Base-by-base conservation (phyloP, 1,140 invertebrate species). In the Apis cerana region DNA sequence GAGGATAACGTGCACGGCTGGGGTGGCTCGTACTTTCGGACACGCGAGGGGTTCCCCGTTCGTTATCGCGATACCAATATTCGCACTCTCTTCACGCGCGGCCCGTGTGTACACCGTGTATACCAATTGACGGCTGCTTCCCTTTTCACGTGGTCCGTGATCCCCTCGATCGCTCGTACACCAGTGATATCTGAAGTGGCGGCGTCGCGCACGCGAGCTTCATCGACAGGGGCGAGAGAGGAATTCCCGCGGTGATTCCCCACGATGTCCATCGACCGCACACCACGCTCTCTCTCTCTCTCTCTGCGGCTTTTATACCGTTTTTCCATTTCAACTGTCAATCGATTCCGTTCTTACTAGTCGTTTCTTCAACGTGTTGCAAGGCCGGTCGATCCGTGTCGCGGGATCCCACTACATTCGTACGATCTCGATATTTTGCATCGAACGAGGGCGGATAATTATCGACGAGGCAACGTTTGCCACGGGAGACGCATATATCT, bases 21-120 rank as follows among this genome's bases (percentile, higher is more conserved):
- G 76, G 68, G 54, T 64, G 54, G 33, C 23, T 17, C 64, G 80
- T 67, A 76, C 80, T 82, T 82, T 76, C 64, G 80, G 62, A 82
- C 80, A 82, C 72, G 80, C 80, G 80, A 82, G 72, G 79, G 33
- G 64, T 61, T 68, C 54, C 33, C 58, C 79, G 62, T 56, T 75
- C 64, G 80, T 82, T 82, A 82, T 82, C 80, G 33, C 74, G 80
- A 82, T 82, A 82, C 80, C 64, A 50, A 82, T 82, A 82, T 82
- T 82, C 80, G 74, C 80, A 76, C 80, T 82, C 80, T 82, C 80
- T 81, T 81, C 72, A 81, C 80, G 72, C 72, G 62, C 19, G 21
- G 43, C 62, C 33, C 61, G 75, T 65, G 52, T 59, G n/a, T n/a
- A 50, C 71, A 17, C 43, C 80, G 72, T 76, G 80, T 76, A 82